Base-by-base conservation (phyloP, 2,113 vertebrate genomes). In the Alaudala cheleensis region DNA sequence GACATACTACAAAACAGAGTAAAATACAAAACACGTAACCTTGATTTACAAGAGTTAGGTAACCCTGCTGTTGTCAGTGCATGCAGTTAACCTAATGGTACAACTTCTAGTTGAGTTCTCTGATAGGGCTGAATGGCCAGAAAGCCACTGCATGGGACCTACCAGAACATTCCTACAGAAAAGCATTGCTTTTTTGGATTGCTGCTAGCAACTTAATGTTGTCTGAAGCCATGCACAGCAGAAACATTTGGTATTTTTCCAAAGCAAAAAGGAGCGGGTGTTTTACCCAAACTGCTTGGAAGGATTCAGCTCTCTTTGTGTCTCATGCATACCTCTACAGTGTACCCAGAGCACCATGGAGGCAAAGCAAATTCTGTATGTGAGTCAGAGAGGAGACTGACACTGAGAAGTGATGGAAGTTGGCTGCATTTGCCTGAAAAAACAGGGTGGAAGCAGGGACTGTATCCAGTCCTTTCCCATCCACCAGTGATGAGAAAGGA, bases 251-350 rank as follows among this genome's bases (percentile, higher is more conserved):
- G 70, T 79, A 40, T 76, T 76, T 90, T 82, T 78, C 85, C 85
- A 92, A 80, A 76, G 37, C 40, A 76, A 81, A 87, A 96, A 57
- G 70, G 70, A 94, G 19, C 11, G 71, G 74, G 81, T 93, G 91
- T 47, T 90, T 64, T 26, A 90, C 73, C 73, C 78, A 69, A 67
- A 69, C 29, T n/a, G 14, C 56, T 86, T 60, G 67, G 62, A 93
- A 92, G 51, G 62, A 73, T 78, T 82, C 60, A 88, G 28, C 33
- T 81, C 79, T 47, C 80, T 92, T 74, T 86, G 64, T 93, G 33
- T 58, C 92, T 81, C 69, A 49, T 0, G 0, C 44, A 94, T 94
- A 83, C 44, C 56, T 92, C 64, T 78, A 12, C 65, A 51, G 9
- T 56, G 51, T 54, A 78, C 24, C 51, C 76, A 13, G 77, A 64